Percentiles rank a stretch among this genome's conserved stretches.
phyloP scores from a whole-genome alignment of 2,113 vertebrate genomes.

The Calidris pugnax region DNA sequence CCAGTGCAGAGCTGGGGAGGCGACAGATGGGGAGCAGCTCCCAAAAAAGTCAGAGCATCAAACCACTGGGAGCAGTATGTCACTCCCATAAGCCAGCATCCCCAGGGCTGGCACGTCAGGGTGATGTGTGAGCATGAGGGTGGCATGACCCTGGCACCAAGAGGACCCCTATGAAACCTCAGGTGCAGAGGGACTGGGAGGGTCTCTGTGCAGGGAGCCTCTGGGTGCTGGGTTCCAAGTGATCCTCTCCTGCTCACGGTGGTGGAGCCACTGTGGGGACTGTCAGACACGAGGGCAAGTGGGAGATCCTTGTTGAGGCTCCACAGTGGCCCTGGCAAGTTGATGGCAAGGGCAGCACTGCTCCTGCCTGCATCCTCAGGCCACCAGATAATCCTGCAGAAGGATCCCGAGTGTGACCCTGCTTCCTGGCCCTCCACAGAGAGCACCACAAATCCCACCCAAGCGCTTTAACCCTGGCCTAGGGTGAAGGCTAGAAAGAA shows the following conservation, averaged over 20 bases:
- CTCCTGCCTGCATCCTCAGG: background rate
- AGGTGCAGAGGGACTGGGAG: background rate
- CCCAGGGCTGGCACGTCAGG: accelerated
- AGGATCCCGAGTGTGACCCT: background rate
- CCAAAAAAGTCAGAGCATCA: background rate
- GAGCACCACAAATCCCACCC: background rate
- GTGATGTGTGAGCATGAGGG: background rate
- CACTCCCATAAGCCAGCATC: background rate
- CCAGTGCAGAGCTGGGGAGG: background rate
- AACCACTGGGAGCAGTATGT: background rate
- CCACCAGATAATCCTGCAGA: background rate
- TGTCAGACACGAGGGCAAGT: background rate
- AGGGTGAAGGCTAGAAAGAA: background rate
- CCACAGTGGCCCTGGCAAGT: accelerated
- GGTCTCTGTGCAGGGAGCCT: background rate
- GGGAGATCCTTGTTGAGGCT: background rate
- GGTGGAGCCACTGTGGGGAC: accelerated
- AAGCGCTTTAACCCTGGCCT: constrained; percentile 6
- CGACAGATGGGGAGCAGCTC: background rate
- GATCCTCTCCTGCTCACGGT: accelerated
- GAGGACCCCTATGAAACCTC: background rate
- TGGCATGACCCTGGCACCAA: background rate
- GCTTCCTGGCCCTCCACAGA: background rate
- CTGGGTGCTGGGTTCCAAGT: background rate
- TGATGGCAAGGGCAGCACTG: background rate